These are phyloP conservation scores for Heteractis magnifica DNA, from an alignment of 92 coral and sea anemone species.

Conservation along the genomic window DNA sequence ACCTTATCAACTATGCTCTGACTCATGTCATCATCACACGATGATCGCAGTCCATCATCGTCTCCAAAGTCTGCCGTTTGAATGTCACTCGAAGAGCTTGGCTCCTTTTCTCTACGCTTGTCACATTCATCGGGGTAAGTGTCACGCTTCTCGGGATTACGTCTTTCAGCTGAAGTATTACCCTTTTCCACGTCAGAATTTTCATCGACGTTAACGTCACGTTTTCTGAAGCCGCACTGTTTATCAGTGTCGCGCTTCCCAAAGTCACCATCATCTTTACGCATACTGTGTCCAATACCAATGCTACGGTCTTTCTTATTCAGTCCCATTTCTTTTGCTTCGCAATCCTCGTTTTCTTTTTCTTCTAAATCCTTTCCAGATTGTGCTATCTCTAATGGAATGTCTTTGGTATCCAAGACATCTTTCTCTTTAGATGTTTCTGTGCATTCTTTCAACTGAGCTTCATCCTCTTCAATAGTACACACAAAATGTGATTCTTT, in stretches of 20 bases:
- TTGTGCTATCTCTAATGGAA: background rate
- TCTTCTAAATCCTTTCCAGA: background rate
- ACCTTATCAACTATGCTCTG: background rate
- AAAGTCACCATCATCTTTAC: background rate
- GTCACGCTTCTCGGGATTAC: background rate
- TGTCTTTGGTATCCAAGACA: background rate
- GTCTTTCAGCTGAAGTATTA: no score
- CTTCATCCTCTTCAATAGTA: background rate
- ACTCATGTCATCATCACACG: background rate
- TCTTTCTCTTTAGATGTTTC: background rate
- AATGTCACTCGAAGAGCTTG: background rate
- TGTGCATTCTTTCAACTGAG: background rate
- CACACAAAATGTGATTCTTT: background rate
- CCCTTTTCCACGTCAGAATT: no score
- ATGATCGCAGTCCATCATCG: background rate
- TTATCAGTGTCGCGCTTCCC: background rate
- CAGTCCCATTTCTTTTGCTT: background rate
- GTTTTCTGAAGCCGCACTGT: background rate
- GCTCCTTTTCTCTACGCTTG: background rate
- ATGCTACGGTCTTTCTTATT: background rate
- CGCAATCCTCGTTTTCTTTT: background rate
- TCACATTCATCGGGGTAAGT: background rate
- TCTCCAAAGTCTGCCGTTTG: background rate
- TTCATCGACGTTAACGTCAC: background rate
- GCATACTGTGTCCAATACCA: background rate